Conservation (phyloP, 2,113 vertebrate genomes). For the Dendropsophus ebraccatus region DNA sequence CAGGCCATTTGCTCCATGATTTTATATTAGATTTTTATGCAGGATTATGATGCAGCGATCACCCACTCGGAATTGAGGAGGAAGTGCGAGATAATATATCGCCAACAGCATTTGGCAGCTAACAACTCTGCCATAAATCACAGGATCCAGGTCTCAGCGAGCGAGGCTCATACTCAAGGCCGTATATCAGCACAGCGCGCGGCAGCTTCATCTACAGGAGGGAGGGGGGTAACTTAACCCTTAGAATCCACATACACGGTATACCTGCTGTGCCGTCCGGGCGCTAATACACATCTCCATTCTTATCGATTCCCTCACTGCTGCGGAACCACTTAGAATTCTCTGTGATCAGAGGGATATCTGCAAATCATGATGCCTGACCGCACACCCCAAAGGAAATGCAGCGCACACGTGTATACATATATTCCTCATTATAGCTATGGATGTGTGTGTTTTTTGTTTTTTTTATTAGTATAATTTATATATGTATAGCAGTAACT, state of each 20-base stretch:
- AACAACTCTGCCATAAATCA: conserved; percentile 37
- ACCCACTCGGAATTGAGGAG: conserved; percentile 24
- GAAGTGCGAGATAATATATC: conserved; percentile 35
- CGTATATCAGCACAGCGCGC: conserved; percentile 28
- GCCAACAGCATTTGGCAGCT: conserved; percentile 36
- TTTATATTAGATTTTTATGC: neutral
- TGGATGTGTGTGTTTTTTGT: too few relatives aligned
- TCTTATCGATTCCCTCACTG: too few relatives aligned
- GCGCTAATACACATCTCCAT: neutral
- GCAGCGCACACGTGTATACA: too few relatives aligned
- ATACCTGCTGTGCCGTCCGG: neutral
- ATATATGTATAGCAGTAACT: too few relatives aligned
- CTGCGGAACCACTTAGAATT: too few relatives aligned
- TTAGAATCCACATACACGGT: neutral
- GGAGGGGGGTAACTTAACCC: too few relatives aligned
- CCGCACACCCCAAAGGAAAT: too few relatives aligned
- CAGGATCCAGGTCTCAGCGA: neutral
- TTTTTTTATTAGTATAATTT: too few relatives aligned
- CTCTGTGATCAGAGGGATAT: too few relatives aligned
- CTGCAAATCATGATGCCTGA: too few relatives aligned
- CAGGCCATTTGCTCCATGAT: neutral
- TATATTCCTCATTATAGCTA: too few relatives aligned
- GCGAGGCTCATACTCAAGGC: conserved; percentile 17
- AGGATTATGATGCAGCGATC: conserved; percentile 13
- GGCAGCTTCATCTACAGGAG: too few relatives aligned